A percentile compares a stretch with the other conserved stretches of the same genome.
These are phyloP conservation scores for Oryzias celebensis DNA, from an alignment of 2,113 vertebrate species.

Conservation along the genomic window DNA sequence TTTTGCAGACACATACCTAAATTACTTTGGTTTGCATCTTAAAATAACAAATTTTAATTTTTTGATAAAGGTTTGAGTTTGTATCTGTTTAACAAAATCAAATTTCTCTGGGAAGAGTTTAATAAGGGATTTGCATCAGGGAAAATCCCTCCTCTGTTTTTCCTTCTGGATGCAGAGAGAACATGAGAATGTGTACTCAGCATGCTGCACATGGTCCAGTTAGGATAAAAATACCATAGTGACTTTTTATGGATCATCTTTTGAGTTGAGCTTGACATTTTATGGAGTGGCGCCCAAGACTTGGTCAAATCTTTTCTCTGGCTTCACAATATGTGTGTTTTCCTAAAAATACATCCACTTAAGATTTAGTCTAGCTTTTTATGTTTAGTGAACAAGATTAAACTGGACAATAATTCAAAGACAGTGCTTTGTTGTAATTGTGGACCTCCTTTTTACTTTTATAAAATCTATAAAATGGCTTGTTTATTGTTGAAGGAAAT, in stretches of 20 bases:
- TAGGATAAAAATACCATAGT: slow-evolving; percentile 78
- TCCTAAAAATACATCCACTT: too few species aligned
- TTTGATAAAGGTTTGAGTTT: too few species aligned
- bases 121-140: slow-evolving; percentile 7
- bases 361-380: too few species aligned
- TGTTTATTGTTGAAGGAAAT: slow-evolving; percentile 51
- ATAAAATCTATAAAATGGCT: slow-evolving; percentile 31
- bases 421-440: not conserved
- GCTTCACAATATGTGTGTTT: not conserved
- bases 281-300: slow-evolving; percentile 28
- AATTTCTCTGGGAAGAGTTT: not conserved
- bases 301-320: slow-evolving; percentile 26
- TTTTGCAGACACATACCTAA: too few species aligned
- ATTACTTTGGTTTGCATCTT: too few species aligned
- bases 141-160: slow-evolving; percentile 4
- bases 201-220: slow-evolving; percentile 66
- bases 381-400: too few species aligned
- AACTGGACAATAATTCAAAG: too few species aligned
- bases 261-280: slow-evolving; percentile 52
- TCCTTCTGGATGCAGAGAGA: slow-evolving; percentile 40
- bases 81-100: too few species aligned
- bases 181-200: slow-evolving; percentile 69
- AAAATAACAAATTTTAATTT: too few species aligned
- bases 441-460: not conserved
- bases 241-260: slow-evolving; percentile 76